phyloP scores from a whole-genome alignment of 2,797 vertebrate species.

The Gallinago stenura region DNA sequence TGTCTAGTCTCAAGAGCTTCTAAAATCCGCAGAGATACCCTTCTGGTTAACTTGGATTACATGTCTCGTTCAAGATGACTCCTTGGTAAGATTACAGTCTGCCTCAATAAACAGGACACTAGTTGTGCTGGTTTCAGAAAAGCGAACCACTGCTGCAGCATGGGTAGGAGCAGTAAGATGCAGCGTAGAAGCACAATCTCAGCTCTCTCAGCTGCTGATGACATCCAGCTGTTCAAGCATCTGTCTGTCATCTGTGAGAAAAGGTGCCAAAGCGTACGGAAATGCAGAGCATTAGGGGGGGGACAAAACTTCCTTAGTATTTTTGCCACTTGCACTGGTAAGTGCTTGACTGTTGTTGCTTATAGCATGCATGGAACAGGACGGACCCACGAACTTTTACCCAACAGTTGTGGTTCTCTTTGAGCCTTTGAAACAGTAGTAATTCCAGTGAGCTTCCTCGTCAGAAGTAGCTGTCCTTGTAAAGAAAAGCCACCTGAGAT shows the following conservation, averaged over 20 bases:
- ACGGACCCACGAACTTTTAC: not conserved
- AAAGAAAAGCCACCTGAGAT: not conserved
- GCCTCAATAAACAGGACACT: not conserved
- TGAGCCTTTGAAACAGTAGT: not conserved
- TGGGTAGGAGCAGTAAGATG: not conserved
- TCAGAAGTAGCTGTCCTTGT: not conserved
- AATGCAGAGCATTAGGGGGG: not conserved
- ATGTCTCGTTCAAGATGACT: not conserved
- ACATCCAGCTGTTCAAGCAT: not conserved
- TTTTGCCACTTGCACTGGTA: not conserved
- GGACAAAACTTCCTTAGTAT: not conserved
- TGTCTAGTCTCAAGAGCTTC: not conserved
- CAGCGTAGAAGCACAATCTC: not conserved
- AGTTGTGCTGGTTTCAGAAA: not conserved
- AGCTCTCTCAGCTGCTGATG: not conserved
- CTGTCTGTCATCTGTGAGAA: not conserved
- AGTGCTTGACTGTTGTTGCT: not conserved
- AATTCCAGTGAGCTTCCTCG: not conserved
- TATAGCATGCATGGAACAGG: not conserved
- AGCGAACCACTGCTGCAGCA: not conserved
- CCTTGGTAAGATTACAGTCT: not conserved
- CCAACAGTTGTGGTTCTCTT: not conserved
- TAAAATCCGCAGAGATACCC: not conserved
- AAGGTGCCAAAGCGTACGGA: not conserved
- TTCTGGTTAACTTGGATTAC: not conserved